Evolutionary conservation across 1,140 invertebrate species (phyloP), one percentile per base, ranked within the genome.

Genomic region (Asbolus verrucosus): DNA sequence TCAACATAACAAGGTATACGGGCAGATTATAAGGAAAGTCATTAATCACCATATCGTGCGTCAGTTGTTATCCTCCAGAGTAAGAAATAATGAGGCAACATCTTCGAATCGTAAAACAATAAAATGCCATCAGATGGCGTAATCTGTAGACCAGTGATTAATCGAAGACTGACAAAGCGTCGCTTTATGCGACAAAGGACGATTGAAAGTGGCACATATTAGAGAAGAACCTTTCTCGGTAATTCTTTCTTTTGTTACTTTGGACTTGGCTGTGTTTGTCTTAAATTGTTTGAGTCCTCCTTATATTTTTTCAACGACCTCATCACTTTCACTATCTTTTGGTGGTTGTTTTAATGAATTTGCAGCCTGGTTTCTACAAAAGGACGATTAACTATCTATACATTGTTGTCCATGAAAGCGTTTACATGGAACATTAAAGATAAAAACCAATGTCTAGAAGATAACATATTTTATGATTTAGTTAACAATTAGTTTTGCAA

Each of bases 151-250:
- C 21, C 46, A 27, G 19, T 54, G 46, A 54, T 54, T 54, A 54
- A 54, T 54, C 46, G 41, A 8, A 46, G 41, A 18, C 18, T 54
- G 46, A 54, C 24, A 54, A 54, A 54, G 46, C 46, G 46, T 19
- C 6, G 46, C 21, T 54, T 54, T 24, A 30, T n/a, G 4, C 46
- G 19, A 31, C 46, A 54, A 54, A 27, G 21, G 46, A 13, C 11
- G 5, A 54, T 54, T 24, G 46, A 54, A 36, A 36, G 11, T n/a
- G 33, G 33, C 33, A 36, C 33, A 54, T 8, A 27, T 27, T 27
- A 27, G 3, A 8, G 24, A 14, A 16, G 19, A 54, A 54, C 21
- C 24, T 3, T 11, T 19, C 1, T 14, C 11, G 14, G 46, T 13
- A 27, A 13, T 27, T 27, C 18, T 46, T 41, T 16, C 13, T 41